These are phyloP conservation scores for Benitochromis conjunctus DNA, from an alignment of 2,113 vertebrate genomes.

Conservation along the genomic window DNA sequence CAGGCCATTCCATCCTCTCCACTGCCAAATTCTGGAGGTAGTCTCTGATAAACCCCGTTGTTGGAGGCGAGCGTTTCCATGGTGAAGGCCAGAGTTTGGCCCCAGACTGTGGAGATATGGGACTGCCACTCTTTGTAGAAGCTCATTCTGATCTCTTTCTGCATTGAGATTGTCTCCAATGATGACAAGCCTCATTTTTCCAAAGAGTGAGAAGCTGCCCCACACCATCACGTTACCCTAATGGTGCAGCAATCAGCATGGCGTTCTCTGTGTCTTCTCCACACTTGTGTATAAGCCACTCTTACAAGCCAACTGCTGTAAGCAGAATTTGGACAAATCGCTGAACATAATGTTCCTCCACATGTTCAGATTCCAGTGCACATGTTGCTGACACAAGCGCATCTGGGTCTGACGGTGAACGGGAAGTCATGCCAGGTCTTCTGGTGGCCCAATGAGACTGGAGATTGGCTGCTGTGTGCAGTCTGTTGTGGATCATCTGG, in stretches of 20 bases:
- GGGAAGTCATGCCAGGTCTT: neutral
- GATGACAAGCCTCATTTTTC: neutral
- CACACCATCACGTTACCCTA: neutral
- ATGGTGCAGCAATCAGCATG: neutral
- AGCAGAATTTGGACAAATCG: neutral
- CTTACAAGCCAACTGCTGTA: neutral
- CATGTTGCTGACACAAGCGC: neutral
- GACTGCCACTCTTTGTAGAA: neutral
- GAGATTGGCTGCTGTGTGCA: neutral
- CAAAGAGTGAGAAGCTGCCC: neutral
- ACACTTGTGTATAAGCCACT: neutral
- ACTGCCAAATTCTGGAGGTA: neutral
- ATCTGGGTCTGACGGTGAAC: neutral
- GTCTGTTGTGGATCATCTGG: neutral
- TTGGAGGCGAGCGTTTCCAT: neutral
- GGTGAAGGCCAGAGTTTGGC: neutral
- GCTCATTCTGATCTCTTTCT: neutral
- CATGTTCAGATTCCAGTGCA: neutral
- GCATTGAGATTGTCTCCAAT: neutral
- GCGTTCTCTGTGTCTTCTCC: neutral
- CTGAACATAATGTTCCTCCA: neutral
- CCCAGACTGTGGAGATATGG: neutral
- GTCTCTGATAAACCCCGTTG: neutral
- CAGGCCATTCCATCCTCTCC: neutral
- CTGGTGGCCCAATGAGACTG: neutral